Base-by-base conservation (phyloP, 2,113 vertebrate species). In the Periophthalmodon schlosseri region DNA sequence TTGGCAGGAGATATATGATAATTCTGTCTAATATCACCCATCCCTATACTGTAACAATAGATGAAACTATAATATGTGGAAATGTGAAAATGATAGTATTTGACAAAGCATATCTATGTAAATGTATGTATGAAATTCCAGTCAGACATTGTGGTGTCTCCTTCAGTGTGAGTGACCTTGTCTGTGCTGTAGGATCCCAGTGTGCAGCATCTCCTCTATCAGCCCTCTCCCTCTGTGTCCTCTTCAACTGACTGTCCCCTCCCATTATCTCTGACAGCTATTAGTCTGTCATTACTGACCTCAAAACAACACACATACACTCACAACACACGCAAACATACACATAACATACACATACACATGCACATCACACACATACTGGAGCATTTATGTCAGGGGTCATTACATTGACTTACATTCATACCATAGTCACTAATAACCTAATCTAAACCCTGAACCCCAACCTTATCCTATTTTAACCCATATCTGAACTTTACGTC, bases 271-370 rank as follows among this genome's bases (percentile, higher is more conserved):
- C 73, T 87, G 85, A 87, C 86, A 83, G 85, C 79, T 88, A 87
- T 88, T 90, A 87, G 79, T 89, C 87, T 87, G 87, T 89, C 89
- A 87, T 89, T 85, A 81, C 80, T 91, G 91, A 92, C 90, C 91
- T 91, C 87, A 91, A 90, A 93, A 88, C 79, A 86, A 82, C 82
- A 83, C 83, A 7, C 52, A 88, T 88, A 88, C 80, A 83, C 80
- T 89, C 84, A 88, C 64, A 15, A 28, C 61, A 77, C 76, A 82
- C 72, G 73, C 36, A 39, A 12, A 75, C 23, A 75, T 28, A 74
- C 64, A 36, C 16, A 66, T 28, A 28, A 28, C 73, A 60, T 75
- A 83, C 74, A 73, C 44, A 46, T 13, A 74, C 23, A 72, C 36
- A 72, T 58, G 28, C 13, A 68, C 70, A 28, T 28, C 68, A 70